A percentile compares a stretch with the other conserved stretches of the same genome.
Conservation (phyloP, 92 coral and sea anemone species). For the Nematostella vectensis region DNA sequence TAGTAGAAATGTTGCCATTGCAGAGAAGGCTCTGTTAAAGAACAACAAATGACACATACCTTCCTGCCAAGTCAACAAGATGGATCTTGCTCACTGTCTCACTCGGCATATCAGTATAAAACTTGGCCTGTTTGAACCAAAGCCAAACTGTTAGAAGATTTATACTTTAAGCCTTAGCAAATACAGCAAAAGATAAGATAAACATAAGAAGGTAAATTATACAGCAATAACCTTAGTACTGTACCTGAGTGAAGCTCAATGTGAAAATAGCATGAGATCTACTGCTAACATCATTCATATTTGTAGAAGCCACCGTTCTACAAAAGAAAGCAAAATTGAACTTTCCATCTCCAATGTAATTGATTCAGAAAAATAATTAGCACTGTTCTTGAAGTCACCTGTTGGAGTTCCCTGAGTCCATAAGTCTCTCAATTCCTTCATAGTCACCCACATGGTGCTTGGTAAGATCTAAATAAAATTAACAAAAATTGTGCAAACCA, state of each 20-base stretch:
- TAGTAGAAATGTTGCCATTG: too few species aligned
- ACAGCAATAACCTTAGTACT: not conserved
- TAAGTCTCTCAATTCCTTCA: slow-evolving; percentile 74
- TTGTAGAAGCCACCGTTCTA: slow-evolving; percentile 96
- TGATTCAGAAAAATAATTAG: not conserved
- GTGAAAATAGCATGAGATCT: slow-evolving; percentile 98
- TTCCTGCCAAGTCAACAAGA: slow-evolving; percentile 93
- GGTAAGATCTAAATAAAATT: slow-evolving; percentile 56
- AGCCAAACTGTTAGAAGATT: too few species aligned
- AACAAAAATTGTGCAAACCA: not conserved
- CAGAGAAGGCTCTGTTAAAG: too few species aligned
- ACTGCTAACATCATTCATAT: slow-evolving; percentile 97
- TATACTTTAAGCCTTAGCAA: not conserved
- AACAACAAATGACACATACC: too few species aligned
- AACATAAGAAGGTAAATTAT: not conserved
- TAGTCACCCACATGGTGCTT: slow-evolving; percentile 91
- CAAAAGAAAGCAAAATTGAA: not conserved
- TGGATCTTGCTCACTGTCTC: slow-evolving; percentile 94
- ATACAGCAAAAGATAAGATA: not conserved
- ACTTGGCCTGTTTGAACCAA: slow-evolving; percentile 66
- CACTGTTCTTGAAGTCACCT: slow-evolving; percentile 36
- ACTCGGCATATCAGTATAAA: slow-evolving; percentile 97
- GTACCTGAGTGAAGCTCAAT: slow-evolving; percentile 91
- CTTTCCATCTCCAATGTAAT: not conserved
- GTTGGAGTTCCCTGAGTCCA: slow-evolving; percentile 92